Percentiles rank a stretch among this genome's conserved stretches.
Conservation (phyloP, 1,140 invertebrate genomes). For the Drosophila orosa region DNA sequence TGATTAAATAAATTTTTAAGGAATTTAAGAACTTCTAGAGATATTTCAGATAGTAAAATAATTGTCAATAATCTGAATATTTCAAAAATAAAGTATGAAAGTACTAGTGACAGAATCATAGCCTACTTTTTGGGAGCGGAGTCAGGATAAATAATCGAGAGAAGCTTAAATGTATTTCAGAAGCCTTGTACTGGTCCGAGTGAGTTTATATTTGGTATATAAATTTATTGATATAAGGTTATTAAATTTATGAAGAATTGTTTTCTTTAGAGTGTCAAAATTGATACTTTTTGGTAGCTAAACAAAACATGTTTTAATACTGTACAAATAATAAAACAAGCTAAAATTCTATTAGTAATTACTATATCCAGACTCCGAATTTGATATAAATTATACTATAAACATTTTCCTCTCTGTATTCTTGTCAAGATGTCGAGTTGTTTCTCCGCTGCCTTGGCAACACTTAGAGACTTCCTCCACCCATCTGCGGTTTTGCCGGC, state of each 20-base stretch:
- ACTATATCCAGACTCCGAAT: neutral
- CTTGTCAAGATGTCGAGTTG: neutral
- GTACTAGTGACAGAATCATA: neutral
- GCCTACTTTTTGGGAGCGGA: neutral
- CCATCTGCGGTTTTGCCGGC: conserved; percentile 31
- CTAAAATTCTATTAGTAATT: neutral
- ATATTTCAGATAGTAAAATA: neutral
- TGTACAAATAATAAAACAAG: neutral
- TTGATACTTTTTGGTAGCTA: neutral
- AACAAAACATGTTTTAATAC: neutral
- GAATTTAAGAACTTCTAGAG: neutral
- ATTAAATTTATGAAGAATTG: neutral
- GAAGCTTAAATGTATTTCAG: neutral
- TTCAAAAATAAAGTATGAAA: neutral
- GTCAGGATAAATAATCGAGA: neutral
- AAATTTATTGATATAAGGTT: neutral
- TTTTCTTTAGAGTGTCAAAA: neutral
- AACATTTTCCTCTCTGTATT: conserved; percentile 12
- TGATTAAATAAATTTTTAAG: rapidly evolving
- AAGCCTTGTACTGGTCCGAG: no score
- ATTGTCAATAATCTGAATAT: neutral
- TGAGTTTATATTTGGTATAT: neutral
- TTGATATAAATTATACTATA: neutral
- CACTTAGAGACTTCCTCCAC: conserved; percentile 5
- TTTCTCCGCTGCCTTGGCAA: conserved; percentile 24